Conservation (phyloP, 1,140 invertebrate species). For the Saccostrea echinata region DNA sequence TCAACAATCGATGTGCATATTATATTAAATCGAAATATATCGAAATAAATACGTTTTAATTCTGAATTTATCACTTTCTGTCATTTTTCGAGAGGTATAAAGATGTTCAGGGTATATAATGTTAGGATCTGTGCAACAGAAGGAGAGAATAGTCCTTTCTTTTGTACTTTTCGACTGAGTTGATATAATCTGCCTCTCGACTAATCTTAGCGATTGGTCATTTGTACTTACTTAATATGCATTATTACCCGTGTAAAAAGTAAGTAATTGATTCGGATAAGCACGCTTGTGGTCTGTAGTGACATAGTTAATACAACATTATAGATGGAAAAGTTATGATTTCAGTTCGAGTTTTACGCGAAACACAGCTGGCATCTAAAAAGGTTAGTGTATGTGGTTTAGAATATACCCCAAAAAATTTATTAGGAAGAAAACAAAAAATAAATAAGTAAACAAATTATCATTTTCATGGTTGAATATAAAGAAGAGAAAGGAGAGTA, state of each 20-base stretch:
- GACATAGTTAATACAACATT: neutral
- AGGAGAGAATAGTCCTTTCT: neutral
- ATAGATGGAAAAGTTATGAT: neutral
- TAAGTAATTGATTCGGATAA: slow-evolving; percentile 16
- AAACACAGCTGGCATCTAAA: slow-evolving; percentile 15
- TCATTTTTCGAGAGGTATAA: neutral
- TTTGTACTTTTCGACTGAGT: neutral
- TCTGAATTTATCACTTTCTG: neutral
- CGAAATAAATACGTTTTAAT: neutral
- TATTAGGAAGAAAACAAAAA: too few species aligned
- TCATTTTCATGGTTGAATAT: too few species aligned
- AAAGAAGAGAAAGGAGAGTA: too few species aligned
- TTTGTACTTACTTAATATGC: neutral
- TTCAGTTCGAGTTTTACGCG: slow-evolving; percentile 14
- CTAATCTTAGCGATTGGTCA: neutral
- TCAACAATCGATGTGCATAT: neutral
- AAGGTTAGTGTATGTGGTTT: neutral
- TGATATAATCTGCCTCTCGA: neutral
- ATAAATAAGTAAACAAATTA: too few species aligned
- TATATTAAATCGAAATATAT: neutral
- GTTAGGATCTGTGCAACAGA: neutral
- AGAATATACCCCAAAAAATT: too few species aligned
- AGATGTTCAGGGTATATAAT: neutral
- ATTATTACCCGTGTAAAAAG: slow-evolving; percentile 6
- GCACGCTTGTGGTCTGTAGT: neutral